phyloP scores from a whole-genome alignment of 2,113 vertebrate genomes.

The Phalacrocorax pelagicus region DNA sequence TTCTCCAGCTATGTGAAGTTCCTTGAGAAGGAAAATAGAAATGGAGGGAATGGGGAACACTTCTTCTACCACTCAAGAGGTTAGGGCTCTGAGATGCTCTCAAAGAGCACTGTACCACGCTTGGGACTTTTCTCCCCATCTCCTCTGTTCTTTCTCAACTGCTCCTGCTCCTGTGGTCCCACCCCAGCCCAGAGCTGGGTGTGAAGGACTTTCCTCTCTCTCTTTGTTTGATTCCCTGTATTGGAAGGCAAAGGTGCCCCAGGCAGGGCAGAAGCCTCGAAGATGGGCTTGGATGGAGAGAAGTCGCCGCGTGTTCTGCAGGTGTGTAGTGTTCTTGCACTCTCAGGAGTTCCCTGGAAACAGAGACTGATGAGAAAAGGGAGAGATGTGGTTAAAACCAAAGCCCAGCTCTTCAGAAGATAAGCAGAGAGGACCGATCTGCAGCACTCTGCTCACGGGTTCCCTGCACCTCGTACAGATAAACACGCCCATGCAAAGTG shows the following conservation, averaged over 20 bases:
- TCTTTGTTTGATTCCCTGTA: background rate
- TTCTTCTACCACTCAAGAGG: background rate
- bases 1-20: background rate
- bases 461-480: background rate
- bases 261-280: background rate
- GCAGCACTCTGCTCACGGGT: background rate
- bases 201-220: background rate
- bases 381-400: background rate
- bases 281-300: background rate
- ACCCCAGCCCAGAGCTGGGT: background rate
- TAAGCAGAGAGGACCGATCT: accelerated
- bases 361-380: background rate
- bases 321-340: background rate
- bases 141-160: background rate
- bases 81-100: background rate
- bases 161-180: background rate
- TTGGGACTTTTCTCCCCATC: background rate
- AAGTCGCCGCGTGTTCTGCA: background rate
- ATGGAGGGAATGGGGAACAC: background rate
- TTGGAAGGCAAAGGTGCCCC: background rate
- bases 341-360: background rate
- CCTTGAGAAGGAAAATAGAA: constrained; percentile 5
- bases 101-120: background rate
- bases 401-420: background rate
- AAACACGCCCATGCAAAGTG: accelerated